Evolutionary conservation across 2,888 invertebrate species (phyloP).

Genomic region (Drosophila picticornis): DNA sequence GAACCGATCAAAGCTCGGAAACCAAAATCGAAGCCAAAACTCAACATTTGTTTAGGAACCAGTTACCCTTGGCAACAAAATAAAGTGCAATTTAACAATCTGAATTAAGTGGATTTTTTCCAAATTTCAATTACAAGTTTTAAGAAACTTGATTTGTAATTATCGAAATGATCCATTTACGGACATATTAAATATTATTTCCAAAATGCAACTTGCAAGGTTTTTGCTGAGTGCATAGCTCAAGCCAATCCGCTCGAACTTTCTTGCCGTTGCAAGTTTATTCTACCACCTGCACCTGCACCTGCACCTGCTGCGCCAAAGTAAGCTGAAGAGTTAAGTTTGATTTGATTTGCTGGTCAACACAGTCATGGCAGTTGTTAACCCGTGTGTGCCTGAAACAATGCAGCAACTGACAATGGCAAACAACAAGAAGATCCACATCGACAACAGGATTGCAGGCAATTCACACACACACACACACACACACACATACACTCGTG

Average conservation of each 20-base stretch:
- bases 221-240: neutral
- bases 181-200: neutral
- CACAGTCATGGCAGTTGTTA: constrained; percentile 9
- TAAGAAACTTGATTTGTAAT: neutral
- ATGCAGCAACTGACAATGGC: constrained; percentile 14
- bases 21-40: neutral
- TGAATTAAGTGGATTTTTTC: neutral
- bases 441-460: constrained; percentile 1
- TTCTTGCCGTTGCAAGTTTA: neutral
- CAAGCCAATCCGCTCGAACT: neutral
- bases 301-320: constrained; percentile 26
- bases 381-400: constrained; percentile 17
- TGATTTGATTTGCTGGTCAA: constrained; percentile 17
- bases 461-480: constrained; percentile 1
- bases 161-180: neutral
- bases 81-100: neutral
- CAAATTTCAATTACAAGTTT: neutral
- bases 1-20: neutral
- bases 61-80: neutral
- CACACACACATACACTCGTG: neutral
- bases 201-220: neutral
- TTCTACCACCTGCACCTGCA: constrained; percentile 26
- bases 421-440: constrained; percentile 7
- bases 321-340: constrained; percentile 49
- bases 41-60: neutral